Base-by-base conservation (phyloP, 2,888 invertebrate species). In the Hirtodrosophila histrioides region DNA sequence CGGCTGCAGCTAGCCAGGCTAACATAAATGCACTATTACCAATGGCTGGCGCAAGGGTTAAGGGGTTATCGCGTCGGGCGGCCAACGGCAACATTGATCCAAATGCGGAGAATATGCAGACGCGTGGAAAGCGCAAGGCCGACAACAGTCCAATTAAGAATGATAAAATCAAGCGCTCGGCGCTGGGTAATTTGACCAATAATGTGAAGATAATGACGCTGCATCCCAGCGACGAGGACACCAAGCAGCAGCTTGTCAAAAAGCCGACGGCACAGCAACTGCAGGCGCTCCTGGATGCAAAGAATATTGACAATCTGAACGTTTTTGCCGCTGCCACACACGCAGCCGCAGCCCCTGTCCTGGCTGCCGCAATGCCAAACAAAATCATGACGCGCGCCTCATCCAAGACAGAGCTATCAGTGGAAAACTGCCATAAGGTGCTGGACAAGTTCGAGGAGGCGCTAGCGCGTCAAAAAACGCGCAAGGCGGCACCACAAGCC, bases 111-210 rank as follows among this genome's bases (percentile, higher is more conserved):
- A 78, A 89, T 12, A 75, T 86, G 46, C 87, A 88, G 50, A 90
- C 90, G 45, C 86, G 90, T 45, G 93, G 93, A 50, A 97, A 97
- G 91, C 93, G 97, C 88, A 97, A 97, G 93, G 97, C 97, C 1
- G 95, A 95, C 43, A 94, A 94, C 71, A 96, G 96, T 58, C 96
- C 96, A 4, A 88, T 94, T 43, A 96, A 95, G 91, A 95, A 95
- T 89, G 94, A 94, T 76, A 94, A 93, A 50, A 93, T 94, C 4
- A 97, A 97, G 91, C 93, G 97, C 84, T 95, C 96, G 40, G 97
- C 97, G 3, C 94, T 98, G 88, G 96, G 96, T 67, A 97, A 97
- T 91, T 94, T 97, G 75, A 96, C 97, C 50, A 97, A 97, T 71
- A 91, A 92, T 74, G 90, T 89, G 7, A 89, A 88, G 60, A 69